Base-by-base conservation (phyloP, 2,888 invertebrate genomes). In the Archaeoteleia sp. region DNA sequence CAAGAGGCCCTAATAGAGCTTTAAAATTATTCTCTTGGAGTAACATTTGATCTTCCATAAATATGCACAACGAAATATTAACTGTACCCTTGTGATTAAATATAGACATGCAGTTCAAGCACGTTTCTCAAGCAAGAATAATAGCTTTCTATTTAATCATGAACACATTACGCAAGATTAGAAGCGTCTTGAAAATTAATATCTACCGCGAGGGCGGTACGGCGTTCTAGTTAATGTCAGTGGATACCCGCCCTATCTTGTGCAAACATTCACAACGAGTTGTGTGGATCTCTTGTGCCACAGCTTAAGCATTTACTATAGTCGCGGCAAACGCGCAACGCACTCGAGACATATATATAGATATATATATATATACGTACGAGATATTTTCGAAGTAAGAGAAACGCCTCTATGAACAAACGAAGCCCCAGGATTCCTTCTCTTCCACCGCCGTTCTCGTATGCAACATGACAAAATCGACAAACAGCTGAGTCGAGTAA, bases 121-220 rank as follows among this genome's bases (percentile, higher is more conserved):
- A 57, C 62, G 37, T 51, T 57, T 55, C 53, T 32, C 48, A 35
- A 55, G 51, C 62, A 42, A n/a, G 37, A 60, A 60, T 60, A 60
- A 60, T 54, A 58, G 58, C 66, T 60, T 66, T 63, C 67, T 74
- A 75, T 79, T 79, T 78, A 80, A 81, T 80, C 78, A 79, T 67
- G 66, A 65, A 74, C 72, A 74, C 75, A 79, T 81, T 81, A 81
- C 74, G 77, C 76, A 65, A 80, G 82, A 81, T 81, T 81, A 80
- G 77, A 74, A 61, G 74, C 72, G 74, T 74, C 77, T 74, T 70
- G 78, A 78, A 78, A 81, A 81, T 80, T 78, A 81, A 81, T 81
- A 81, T 79, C 75, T 70, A 55, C 62, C 63, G 71, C 61, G 46
- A 68, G 49, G 60, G 53, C 39, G 66, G 67, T 39, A 65, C 51